Evolutionary conservation across 1,140 invertebrate genomes (phyloP).

Genomic region (Dolichoris vasculosae): DNA sequence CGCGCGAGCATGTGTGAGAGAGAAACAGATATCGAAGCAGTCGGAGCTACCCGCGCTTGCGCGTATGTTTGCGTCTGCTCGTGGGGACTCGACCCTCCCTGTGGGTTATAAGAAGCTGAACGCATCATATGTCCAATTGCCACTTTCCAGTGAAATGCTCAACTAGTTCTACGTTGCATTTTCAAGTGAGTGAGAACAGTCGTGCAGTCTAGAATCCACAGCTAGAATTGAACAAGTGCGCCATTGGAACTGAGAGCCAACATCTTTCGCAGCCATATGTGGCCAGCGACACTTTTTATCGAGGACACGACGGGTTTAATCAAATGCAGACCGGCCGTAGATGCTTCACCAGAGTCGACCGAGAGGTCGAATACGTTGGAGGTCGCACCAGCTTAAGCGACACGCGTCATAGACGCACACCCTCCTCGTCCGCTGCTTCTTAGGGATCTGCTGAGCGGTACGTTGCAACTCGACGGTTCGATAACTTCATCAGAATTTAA

Average conservation of each 20-base stretch:
- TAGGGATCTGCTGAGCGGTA: not conserved
- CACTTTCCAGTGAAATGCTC: not conserved
- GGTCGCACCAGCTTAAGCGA: not conserved
- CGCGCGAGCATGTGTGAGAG: too few relatives aligned
- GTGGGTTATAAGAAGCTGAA: constrained; percentile 20
- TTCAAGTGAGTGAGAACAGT: too few relatives aligned
- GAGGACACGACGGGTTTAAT: not conserved
- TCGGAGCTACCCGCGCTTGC: not conserved
- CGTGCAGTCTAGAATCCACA: too few relatives aligned
- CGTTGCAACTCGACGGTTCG: not conserved
- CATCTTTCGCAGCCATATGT: too few relatives aligned
- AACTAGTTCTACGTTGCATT: not conserved
- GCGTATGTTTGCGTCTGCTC: constrained; percentile 15
- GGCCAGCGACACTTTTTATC: not conserved
- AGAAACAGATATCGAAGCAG: too few relatives aligned
- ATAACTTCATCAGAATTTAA: not conserved
- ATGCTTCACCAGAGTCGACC: constrained; percentile 16
- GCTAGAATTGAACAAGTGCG: too few relatives aligned
- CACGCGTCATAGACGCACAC: not conserved
- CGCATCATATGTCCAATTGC: not conserved
- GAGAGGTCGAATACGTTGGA: not conserved
- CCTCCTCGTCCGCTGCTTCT: not conserved
- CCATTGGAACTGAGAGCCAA: too few relatives aligned
- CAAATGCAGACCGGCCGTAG: constrained; percentile 25
- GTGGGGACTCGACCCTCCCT: constrained; percentile 9